Base-by-base conservation (phyloP, 1,140 invertebrate species). In the Hestina assimilis region DNA sequence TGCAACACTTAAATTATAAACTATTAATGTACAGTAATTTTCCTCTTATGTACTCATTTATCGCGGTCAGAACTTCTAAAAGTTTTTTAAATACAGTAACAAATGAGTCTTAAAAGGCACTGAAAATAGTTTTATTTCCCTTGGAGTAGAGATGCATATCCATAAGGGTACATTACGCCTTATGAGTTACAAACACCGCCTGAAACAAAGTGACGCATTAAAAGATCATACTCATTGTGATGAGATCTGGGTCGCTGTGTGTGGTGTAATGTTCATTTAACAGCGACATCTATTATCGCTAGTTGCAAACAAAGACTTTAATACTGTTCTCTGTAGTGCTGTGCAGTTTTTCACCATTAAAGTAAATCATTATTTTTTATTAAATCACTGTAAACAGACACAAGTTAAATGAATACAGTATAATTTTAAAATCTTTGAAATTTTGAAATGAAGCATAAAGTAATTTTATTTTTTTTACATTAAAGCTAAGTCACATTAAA, bases 161-260 rank as follows among this genome's bases (percentile, higher is more conserved):
- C 61, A 63, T 58, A 45, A 63, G 60, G 60, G 52, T 62, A 63
- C 62, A 68, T 73, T 71, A 63, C 45, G 54, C 54, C 54, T 56
- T 48, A 57, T 57, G 54, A 57, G 31, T 47, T 57, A 57, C 54
- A 57, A 57, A 48, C 54, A 42, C 54, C 23, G 54, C 63, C 33
- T 58, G 57, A 60, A 63, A 78, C 75, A 78, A 73, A 75, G 72
- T 47, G 61, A 40, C 23, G 51, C 66, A 71, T 73, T 72, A 75
- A 73, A 68, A 78, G 72, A 78, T 78, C 72, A 75, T 70, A 69
- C 58, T 57, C 68, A 67, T 70, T 73, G 68, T 63, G 57, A 56
- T 48, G 60, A 58, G 58, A 77, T 77, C 55, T 78, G 53, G 72
- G 70, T 69, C 72, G 54, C 23, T 31, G 40, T 21, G 56, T 38